Evolutionary conservation across 2,113 vertebrate genomes (phyloP).

Genomic region (Brachypodius melanocephalos): DNA sequence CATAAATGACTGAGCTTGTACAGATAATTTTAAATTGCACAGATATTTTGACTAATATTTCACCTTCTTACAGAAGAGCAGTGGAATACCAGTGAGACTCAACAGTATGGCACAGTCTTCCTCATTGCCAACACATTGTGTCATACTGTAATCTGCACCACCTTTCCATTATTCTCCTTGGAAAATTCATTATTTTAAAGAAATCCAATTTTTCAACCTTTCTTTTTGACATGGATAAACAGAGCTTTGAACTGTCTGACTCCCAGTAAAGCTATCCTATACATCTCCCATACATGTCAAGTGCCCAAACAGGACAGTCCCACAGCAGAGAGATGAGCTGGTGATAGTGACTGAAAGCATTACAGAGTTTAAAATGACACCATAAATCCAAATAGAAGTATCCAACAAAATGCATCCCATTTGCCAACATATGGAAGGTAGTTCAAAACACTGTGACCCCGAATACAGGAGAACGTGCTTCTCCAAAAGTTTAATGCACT

Average conservation of each 20-base stretch:
- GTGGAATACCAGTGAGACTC: background rate
- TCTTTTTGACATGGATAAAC: background rate
- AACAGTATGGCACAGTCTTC: background rate
- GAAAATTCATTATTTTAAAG: background rate
- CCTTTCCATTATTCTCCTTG: background rate
- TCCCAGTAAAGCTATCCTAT: background rate
- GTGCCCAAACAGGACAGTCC: background rate
- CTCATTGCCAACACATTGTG: background rate
- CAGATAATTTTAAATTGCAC: background rate
- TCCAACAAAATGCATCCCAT: background rate
- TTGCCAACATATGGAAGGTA: background rate
- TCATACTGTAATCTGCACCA: background rate
- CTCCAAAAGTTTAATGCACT: background rate
- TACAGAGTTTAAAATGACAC: background rate
- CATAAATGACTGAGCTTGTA: background rate
- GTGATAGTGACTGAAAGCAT: background rate
- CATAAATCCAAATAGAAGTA: background rate
- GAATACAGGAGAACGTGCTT: background rate
- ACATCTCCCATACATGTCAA: background rate
- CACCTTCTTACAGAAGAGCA: background rate
- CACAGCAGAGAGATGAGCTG: background rate
- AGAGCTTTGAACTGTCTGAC: background rate
- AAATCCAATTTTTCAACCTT: accelerated
- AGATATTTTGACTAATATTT: background rate
- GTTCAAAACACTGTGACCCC: background rate